Conservation (phyloP, 2,888 invertebrate genomes). For the Stenchaetothrips biformis region DNA sequence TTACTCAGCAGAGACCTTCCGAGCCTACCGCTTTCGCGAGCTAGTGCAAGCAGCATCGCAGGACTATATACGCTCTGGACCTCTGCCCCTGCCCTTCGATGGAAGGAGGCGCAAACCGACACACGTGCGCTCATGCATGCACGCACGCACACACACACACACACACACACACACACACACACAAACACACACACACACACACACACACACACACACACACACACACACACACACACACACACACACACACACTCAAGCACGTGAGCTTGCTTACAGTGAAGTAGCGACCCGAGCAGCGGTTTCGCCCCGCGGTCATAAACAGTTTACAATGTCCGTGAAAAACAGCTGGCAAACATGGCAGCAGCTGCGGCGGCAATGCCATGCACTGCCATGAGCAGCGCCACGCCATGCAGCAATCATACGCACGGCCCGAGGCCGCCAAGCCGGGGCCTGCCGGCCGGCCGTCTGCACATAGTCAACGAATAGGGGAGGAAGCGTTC, state of each 20-base stretch:
- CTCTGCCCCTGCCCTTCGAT: too few species aligned
- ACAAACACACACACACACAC: background rate
- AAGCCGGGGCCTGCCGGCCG: too few species aligned
- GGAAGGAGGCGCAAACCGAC: background rate
- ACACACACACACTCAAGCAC: background rate
- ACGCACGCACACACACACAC: background rate
- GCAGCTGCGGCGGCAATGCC: background rate
- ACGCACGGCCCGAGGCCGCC: too few species aligned
- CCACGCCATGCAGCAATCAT: too few species aligned
- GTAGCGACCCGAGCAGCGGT: background rate
- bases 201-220: background rate
- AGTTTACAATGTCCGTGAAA: background rate
- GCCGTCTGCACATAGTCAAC: too few species aligned
- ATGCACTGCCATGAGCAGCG: background rate
- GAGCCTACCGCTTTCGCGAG: too few species aligned
- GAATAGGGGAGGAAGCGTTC: too few species aligned
- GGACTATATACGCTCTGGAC: too few species aligned
- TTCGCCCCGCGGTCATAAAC: background rate
- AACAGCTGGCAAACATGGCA: background rate
- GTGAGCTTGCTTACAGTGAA: too few species aligned
- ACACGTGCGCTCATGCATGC: background rate
- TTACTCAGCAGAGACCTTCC: too few species aligned
- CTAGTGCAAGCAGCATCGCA: too few species aligned
- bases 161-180: constrained; percentile 14
- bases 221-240: background rate